Conservation (phyloP, 2,113 vertebrate genomes). For the Proterorhinus semilunaris region DNA sequence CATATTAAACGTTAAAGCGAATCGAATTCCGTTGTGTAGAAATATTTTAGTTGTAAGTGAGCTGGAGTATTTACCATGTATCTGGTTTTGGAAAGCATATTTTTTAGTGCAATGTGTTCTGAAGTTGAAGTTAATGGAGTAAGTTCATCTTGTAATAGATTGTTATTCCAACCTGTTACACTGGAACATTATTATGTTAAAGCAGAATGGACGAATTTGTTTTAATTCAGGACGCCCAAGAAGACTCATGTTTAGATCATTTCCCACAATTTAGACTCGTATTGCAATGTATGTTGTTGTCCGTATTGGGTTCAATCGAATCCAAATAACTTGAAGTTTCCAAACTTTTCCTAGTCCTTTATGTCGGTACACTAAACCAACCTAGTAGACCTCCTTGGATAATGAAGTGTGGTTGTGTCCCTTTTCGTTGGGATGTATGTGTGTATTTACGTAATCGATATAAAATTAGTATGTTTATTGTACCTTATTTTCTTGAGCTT, state of each 20-base stretch:
- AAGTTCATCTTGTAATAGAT: neutral
- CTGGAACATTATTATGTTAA: neutral
- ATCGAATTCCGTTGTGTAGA: conserved; percentile 65
- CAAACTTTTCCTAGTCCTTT: neutral
- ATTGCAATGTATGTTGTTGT: neutral
- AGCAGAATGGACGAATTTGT: neutral
- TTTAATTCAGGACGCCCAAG: neutral
- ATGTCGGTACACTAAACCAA: neutral
- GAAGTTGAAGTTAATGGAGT: neutral
- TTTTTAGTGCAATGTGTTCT: neutral
- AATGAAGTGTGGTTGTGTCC: neutral
- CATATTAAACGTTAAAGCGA: conserved; percentile 39
- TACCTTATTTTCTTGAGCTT: neutral
- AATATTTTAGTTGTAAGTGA: conserved; percentile 15
- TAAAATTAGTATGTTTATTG: neutral
- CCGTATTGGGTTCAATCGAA: neutral
- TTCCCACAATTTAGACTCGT: neutral
- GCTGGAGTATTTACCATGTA: conserved; percentile 6
- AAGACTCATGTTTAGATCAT: neutral
- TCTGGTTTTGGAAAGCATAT: neutral
- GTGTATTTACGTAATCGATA: neutral
- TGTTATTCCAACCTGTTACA: conserved; percentile 8
- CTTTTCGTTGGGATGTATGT: neutral
- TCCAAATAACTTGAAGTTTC: neutral
- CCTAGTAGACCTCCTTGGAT: neutral